phyloP scores from a whole-genome alignment of 1,140 invertebrate genomes.

The Drosophila tsacasi region DNA sequence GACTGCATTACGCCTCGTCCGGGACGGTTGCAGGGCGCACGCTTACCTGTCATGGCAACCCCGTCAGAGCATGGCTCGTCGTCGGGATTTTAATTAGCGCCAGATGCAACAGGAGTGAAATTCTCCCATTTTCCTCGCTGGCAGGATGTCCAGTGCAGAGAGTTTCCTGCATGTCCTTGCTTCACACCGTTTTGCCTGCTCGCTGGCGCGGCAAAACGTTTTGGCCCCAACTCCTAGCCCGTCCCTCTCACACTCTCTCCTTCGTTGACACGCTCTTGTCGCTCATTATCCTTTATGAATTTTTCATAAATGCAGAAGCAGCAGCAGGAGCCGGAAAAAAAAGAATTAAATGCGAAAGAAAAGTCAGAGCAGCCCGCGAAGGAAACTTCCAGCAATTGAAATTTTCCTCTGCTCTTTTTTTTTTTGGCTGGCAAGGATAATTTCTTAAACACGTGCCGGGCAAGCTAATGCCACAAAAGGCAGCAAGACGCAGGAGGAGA shows the following conservation, averaged over 20 bases:
- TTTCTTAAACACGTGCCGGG: constrained; percentile 73
- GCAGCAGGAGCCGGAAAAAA: constrained; percentile 29
- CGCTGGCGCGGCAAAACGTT: constrained; percentile 74
- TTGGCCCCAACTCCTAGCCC: constrained; percentile 24
- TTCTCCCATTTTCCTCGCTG: background rate
- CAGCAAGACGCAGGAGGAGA: constrained; percentile 23
- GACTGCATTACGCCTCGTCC: constrained; percentile 54
- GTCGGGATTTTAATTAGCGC: constrained; percentile 75
- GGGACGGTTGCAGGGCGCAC: constrained; percentile 15
- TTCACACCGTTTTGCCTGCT: constrained; percentile 72
- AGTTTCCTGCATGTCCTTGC: constrained; percentile 45
- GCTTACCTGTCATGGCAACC: constrained; percentile 78
- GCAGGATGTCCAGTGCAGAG: constrained; percentile 55
- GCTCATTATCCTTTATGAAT: constrained; percentile 84
- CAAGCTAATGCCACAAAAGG: constrained; percentile 70
- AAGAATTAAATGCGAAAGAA: constrained; percentile 10
- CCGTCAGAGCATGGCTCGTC: constrained; percentile 39
- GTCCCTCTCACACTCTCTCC: background rate
- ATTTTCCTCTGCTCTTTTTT: constrained; percentile 35
- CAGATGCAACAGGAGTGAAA: constrained; percentile 35
- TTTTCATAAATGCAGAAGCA: constrained; percentile 75
- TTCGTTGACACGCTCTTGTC: constrained; percentile 77
- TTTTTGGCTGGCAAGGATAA: constrained; percentile 49
- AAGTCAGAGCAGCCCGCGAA: constrained; percentile 20
- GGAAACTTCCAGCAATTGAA: constrained; percentile 68